Conservation (phyloP, 2,888 invertebrate genomes). For the Steinernema scapterisci region DNA sequence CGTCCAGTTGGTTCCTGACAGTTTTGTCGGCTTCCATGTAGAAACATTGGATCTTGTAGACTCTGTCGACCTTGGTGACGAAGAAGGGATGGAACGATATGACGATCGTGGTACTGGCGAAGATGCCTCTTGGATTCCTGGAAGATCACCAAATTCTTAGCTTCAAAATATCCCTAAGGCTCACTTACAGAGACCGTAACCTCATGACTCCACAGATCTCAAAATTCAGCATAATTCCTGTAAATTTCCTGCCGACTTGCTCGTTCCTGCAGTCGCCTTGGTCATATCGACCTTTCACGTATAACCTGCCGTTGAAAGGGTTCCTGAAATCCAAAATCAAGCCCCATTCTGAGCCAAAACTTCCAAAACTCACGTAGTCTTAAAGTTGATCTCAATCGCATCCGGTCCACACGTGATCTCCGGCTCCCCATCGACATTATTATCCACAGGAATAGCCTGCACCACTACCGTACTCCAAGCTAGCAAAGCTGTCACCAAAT, state of each 20-base stretch:
- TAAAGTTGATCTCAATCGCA: constrained; percentile 42
- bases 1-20: constrained; percentile 60
- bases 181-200: constrained; percentile 42
- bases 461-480: neutral
- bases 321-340: constrained; percentile 35
- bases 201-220: constrained; percentile 42
- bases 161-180: neutral
- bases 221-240: constrained; percentile 43
- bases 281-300: constrained; percentile 55
- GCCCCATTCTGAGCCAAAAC: neutral
- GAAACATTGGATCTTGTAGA: constrained; percentile 65
- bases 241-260: constrained; percentile 44
- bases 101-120: constrained; percentile 45
- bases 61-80: constrained; percentile 52
- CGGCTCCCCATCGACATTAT: constrained; percentile 61
- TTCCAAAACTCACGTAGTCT: constrained; percentile 38
- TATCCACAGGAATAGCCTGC: constrained; percentile 57
- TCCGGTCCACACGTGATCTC: constrained; percentile 45
- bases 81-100: constrained; percentile 45
- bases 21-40: constrained; percentile 66
- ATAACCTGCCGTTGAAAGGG: constrained; percentile 43
- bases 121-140: constrained; percentile 44
- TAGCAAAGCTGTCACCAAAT: neutral
- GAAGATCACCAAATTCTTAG: constrained; percentile 17
- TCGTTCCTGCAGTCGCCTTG: constrained; percentile 47